phyloP scores from a whole-genome alignment of 1,140 invertebrate species.

The Periplaneta americana region DNA sequence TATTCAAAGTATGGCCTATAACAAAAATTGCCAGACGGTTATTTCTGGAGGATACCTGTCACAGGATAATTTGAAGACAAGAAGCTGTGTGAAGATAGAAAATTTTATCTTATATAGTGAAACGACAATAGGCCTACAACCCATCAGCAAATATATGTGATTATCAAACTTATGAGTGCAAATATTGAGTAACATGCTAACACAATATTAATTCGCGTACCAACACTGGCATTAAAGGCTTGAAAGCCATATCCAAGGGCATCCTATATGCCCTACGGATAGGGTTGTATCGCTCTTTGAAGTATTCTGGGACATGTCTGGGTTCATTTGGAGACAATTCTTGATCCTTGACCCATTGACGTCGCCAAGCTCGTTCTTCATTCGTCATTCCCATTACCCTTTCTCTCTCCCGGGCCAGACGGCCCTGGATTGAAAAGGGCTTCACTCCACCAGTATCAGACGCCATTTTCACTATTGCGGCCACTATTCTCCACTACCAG shows the following conservation, averaged over 20 bases:
- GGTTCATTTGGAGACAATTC: conserved; percentile 67
- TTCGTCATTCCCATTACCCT: conserved; percentile 74
- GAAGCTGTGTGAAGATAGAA: too few relatives aligned
- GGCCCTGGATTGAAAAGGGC: conserved; percentile 67
- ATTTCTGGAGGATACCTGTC: too few relatives aligned
- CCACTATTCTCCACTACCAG: too few relatives aligned
- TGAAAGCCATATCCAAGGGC: conserved; percentile 57
- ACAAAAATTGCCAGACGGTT: too few relatives aligned
- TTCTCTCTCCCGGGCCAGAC: conserved; percentile 65
- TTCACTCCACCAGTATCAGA: conserved; percentile 51
- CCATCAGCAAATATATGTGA: too few relatives aligned
- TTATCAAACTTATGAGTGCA: not conserved
- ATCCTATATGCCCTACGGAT: conserved; percentile 67
- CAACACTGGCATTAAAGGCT: conserved; percentile 47
- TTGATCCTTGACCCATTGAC: conserved; percentile 80
- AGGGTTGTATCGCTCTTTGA: conserved; percentile 64
- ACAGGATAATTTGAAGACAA: too few relatives aligned
- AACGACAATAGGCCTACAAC: too few relatives aligned
- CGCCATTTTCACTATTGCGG: conserved; percentile 4
- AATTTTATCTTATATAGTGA: too few relatives aligned
- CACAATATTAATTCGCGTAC: conserved; percentile 37
- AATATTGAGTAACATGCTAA: conserved; percentile 10
- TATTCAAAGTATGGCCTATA: too few relatives aligned
- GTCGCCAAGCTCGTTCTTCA: conserved; percentile 75
- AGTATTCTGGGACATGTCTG: conserved; percentile 54